Percentiles rank a stretch among this genome's conserved stretches.
Conservation (phyloP, 1,140 invertebrate genomes). For the Cyclina sinensis region DNA sequence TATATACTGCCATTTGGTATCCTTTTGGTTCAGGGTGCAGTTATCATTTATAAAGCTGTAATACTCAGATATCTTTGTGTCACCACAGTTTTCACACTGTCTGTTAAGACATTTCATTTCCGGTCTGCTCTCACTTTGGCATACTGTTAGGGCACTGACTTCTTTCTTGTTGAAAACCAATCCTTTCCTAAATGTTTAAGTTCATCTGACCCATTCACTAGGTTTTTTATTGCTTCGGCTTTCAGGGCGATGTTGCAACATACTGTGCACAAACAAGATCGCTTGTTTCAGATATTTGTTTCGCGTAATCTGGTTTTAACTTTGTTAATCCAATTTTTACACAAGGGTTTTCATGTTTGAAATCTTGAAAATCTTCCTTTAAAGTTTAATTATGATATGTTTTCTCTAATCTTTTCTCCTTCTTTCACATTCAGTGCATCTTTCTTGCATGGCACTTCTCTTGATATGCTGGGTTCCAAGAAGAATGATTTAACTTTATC, state of each 20-base stretch:
- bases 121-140: slow-evolving; percentile 1
- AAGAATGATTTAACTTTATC: too few relatives aligned
- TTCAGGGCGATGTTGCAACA: slow-evolving; percentile 62
- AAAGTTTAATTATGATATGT: too few relatives aligned
- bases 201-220: neutral
- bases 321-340: slow-evolving; percentile 36
- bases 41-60: neutral
- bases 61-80: neutral
- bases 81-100: slow-evolving; percentile 22
- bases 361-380: too few relatives aligned
- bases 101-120: neutral
- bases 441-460: too few relatives aligned
- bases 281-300: slow-evolving; percentile 48
- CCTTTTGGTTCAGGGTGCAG: neutral
- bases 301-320: slow-evolving; percentile 42
- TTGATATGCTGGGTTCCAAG: too few relatives aligned
- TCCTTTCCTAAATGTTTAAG: neutral
- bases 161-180: slow-evolving; percentile 19
- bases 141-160: too few relatives aligned
- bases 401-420: too few relatives aligned
- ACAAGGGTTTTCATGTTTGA: neutral
- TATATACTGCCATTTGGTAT: neutral
- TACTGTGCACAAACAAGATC: slow-evolving; percentile 48
- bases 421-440: too few relatives aligned
- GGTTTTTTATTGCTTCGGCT: slow-evolving; percentile 34